Base-by-base conservation (phyloP, 1,140 invertebrate species). In the Tetraneura akinire region DNA sequence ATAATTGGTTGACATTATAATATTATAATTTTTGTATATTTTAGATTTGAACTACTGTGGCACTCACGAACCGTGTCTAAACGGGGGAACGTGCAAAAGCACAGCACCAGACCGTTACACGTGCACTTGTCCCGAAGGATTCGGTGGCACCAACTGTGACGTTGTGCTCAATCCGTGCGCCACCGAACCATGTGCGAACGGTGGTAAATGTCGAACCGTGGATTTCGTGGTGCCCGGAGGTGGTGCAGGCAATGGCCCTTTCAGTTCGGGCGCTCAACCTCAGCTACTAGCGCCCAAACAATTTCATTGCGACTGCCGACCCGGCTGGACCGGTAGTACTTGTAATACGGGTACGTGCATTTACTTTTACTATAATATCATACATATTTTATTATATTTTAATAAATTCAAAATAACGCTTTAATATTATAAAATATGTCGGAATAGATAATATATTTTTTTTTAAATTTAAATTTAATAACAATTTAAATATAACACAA, bases 31-130 rank as follows among this genome's bases (percentile, higher is more conserved):
- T 62, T n/a, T 37, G 37, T 14, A n/a, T 81, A 8, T 82, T 87
- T 86, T 86, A 91, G 97, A 99, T 89, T 89, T 99, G 83, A 98
- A 98, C 87, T 98, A 96, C 87, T 99, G 97, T 86, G 97, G 96
- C 60, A 97, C 97, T 71, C 94, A 98, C 87, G 93, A 95, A 85
- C 96, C 96, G 1, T 99, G 97, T 87, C 91, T 92, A 83, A 97
- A 98, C 87, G 95, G 95, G 73, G 97, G 95, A 55, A 96, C 95
- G 37, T 98, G 97, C 87, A 93, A 94, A 86, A 98, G 98, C 87
- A 97, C 95, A 1, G 94, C 92, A 32, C 93, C 95, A 11, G 95
- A 97, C 85, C 91, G 93, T 82, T 98, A 96, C 87, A 89, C 92
- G 80, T 98, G 96, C 87, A 91, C 91, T 47, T 98, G 96, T 85